Conservation (phyloP, 2,888 invertebrate species). For the Zaprionus lineosus region DNA sequence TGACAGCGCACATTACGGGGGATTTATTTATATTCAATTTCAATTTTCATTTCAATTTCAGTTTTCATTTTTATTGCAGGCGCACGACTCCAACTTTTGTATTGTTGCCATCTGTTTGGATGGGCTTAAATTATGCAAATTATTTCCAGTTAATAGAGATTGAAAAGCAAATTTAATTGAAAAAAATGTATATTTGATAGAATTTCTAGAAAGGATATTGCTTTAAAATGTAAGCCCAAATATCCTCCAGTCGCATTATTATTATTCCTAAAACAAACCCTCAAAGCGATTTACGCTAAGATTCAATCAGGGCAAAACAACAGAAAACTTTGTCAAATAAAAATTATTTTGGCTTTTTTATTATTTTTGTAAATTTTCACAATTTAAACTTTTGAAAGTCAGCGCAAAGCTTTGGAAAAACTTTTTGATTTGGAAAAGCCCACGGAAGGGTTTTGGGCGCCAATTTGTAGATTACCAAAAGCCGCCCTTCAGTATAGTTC, state of each 20-base stretch:
- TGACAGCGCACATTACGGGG: constrained; percentile 43
- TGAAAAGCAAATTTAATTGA: too few relatives aligned
- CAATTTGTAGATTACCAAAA: constrained; percentile 61
- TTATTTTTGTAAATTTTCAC: constrained; percentile 21
- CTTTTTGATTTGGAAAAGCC: constrained; percentile 41
- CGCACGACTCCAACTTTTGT: constrained; percentile 20
- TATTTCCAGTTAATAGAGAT: too few relatives aligned
- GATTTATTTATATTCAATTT: constrained; percentile 58
- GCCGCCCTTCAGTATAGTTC: too few relatives aligned
- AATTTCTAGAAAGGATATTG: too few relatives aligned
- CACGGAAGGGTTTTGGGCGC: constrained; percentile 50
- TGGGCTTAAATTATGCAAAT: constrained; percentile 35
- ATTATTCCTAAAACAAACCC: constrained; percentile 4
- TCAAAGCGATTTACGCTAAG: constrained; percentile 5
- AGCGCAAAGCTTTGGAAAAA: constrained; percentile 42
- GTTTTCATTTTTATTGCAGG: constrained; percentile 13
- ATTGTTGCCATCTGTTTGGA: too few relatives aligned
- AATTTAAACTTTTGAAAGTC: constrained; percentile 56
- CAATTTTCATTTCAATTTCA: constrained; percentile 14
- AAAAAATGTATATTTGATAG: neutral
- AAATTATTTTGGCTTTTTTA: constrained; percentile 19
- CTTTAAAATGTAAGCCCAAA: too few relatives aligned
- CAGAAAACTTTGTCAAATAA: constrained; percentile 12
- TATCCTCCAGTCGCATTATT: too few relatives aligned
- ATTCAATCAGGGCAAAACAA: constrained; percentile 24